Evolutionary conservation across 2,797 vertebrate genomes (phyloP).

Genomic region (Sarcophilus harrisii): DNA sequence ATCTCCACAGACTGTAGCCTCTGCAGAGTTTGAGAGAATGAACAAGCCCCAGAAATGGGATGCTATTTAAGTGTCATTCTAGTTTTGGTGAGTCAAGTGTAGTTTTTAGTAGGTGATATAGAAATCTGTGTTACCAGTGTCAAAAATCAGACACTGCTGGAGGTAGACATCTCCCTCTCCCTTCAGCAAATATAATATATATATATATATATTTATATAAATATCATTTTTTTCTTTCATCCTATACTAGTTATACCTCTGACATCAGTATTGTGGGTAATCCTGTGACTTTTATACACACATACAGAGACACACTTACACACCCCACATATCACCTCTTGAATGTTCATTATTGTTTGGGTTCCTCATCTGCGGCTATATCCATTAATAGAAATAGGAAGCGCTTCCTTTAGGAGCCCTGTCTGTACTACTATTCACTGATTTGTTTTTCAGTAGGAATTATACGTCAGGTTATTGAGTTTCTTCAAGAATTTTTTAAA

Average conservation of each 20-base stretch:
- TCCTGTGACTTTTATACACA: not conserved
- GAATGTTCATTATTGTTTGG: not conserved
- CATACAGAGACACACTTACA: no score
- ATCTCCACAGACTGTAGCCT: not conserved
- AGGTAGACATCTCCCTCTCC: not conserved
- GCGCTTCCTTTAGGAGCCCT: not conserved
- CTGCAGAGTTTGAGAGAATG: not conserved
- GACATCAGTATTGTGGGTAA: not conserved
- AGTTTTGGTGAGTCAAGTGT: not conserved
- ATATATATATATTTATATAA: no score
- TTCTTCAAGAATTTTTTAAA: not conserved
- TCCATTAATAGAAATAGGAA: not conserved
- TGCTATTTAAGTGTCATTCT: not conserved
- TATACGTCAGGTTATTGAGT: not conserved
- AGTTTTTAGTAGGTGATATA: not conserved
- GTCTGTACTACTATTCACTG: not conserved
- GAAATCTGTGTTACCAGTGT: not conserved
- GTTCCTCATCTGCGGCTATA: not conserved
- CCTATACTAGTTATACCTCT: not conserved
- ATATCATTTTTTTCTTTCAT: not conserved
- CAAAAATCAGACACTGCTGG: not conserved
- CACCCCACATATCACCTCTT: not conserved
- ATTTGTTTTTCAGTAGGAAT: not conserved
- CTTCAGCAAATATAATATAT: not conserved
- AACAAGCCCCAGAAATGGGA: not conserved